Conservation (phyloP, 2,797 vertebrate genomes). For the Lepidocolaptes lacrymiger region DNA sequence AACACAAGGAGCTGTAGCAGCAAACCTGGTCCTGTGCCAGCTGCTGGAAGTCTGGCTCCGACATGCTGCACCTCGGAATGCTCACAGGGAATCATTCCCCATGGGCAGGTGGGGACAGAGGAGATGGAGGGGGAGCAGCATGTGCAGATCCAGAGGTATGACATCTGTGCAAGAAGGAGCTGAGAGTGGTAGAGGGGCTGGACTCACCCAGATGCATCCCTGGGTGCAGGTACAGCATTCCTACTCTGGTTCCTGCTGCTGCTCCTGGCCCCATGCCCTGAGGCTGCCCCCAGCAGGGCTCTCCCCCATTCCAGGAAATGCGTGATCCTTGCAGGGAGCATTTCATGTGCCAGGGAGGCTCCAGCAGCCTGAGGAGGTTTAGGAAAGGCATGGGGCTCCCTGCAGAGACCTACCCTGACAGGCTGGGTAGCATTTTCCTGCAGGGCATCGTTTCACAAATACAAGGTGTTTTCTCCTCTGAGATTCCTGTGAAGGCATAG, state of each 20-base stretch:
- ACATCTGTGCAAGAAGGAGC: rapidly evolving
- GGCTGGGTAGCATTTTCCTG: neutral
- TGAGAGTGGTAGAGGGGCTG: neutral
- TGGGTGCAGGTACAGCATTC: neutral
- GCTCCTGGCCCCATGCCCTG: rapidly evolving
- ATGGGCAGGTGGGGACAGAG: neutral
- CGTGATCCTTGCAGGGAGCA: neutral
- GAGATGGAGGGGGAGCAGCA: neutral
- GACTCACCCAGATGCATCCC: neutral
- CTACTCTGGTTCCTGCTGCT: rapidly evolving
- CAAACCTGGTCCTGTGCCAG: neutral
- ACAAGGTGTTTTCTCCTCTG: neutral
- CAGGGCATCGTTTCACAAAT: neutral
- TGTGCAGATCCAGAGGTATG: rapidly evolving
- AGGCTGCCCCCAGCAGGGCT: neutral
- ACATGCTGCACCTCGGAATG: rapidly evolving
- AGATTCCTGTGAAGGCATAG: neutral
- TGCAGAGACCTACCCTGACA: neutral
- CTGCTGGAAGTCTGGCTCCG: neutral
- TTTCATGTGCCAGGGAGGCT: neutral
- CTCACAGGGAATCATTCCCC: neutral
- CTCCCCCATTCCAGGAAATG: neutral
- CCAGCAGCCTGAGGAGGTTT: neutral
- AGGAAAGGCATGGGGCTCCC: neutral
- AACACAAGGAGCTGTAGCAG: neutral